Percentiles rank a stretch among this genome's conserved stretches.
phyloP scores from a whole-genome alignment of 1,140 invertebrate species.

The Phymorhynchus buccinoides region DNA sequence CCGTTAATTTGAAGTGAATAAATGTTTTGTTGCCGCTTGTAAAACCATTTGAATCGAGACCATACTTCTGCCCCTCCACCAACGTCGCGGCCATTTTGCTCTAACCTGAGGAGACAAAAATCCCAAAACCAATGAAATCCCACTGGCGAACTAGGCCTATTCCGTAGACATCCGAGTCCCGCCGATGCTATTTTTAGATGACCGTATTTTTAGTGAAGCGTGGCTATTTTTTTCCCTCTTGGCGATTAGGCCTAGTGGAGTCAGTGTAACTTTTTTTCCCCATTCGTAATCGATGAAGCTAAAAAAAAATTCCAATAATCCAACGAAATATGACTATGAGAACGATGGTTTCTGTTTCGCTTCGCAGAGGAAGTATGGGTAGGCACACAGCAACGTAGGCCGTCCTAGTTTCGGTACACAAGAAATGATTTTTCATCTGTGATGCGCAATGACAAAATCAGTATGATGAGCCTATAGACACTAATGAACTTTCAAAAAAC shows the following conservation, averaged over 20 bases:
- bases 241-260: not conserved
- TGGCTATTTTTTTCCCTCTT: not conserved
- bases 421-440: too few species aligned
- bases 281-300: not conserved
- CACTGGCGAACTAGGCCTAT: not conserved
- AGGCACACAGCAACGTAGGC: too few species aligned
- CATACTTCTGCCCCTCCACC: constrained; percentile 94
- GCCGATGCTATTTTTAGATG: not conserved
- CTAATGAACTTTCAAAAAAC: too few species aligned
- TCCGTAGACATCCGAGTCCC: constrained; percentile 21
- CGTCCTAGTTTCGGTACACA: too few species aligned
- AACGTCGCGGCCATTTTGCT: constrained; percentile 85
- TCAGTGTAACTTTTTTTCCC: not conserved
- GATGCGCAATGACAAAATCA: too few species aligned
- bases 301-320: not conserved
- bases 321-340: not conserved
- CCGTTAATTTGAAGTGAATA: constrained; percentile 94
- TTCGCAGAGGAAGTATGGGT: not conserved
- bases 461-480: too few species aligned
- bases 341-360: not conserved
- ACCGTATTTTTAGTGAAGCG: not conserved
- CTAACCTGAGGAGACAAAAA: constrained; percentile 27
- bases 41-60: constrained; percentile 90
- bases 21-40: constrained; percentile 89
- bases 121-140: constrained; percentile 22